A percentile compares a stretch with the other conserved stretches of the same genome.
Conservation (phyloP, 2,797 vertebrate genomes). For the Pygocentrus nattereri region DNA sequence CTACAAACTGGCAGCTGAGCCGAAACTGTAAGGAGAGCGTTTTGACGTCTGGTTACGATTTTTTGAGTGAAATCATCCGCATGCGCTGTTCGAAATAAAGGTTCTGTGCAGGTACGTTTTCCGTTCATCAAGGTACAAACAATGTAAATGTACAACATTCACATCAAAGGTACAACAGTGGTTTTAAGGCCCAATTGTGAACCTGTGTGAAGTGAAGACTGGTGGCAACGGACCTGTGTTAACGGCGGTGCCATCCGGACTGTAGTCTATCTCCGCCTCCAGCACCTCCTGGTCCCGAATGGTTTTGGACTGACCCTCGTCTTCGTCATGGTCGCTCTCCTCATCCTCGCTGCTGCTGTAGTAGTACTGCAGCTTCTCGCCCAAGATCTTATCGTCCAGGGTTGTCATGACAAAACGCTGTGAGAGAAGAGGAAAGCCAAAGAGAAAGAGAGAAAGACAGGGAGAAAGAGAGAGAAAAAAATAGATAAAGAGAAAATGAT, state of each 20-base stretch:
- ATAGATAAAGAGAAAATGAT: too few species aligned
- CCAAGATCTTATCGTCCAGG: constrained; percentile 92
- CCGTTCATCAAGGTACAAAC: too few species aligned
- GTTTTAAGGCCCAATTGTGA: too few species aligned
- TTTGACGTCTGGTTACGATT: too few species aligned
- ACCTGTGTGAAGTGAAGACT: too few species aligned
- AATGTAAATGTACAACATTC: too few species aligned
- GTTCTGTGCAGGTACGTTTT: too few species aligned
- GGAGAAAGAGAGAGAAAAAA: not conserved
- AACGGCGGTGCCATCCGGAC: constrained; percentile 87
- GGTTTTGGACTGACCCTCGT: constrained; percentile 76
- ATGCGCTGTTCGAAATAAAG: too few species aligned
- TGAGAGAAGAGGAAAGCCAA: not conserved
- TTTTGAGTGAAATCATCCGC: too few species aligned
- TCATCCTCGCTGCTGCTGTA: constrained; percentile 98
- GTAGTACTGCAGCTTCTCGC: constrained; percentile 98
- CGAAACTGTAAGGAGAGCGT: too few species aligned
- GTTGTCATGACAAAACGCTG: constrained; percentile 85
- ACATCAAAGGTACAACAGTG: too few species aligned
- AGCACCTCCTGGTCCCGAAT: constrained; percentile 69
- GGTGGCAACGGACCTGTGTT: constrained; percentile 86
- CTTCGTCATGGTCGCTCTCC: constrained; percentile 92
- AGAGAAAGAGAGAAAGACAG: not conserved
- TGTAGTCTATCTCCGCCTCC: constrained; percentile 83
- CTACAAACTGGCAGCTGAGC: too few species aligned